Evolutionary conservation across 2,113 vertebrate genomes (phyloP), one percentile per base, ranked within the genome.

Genomic region (Paramormyrops kingsleyae): DNA sequence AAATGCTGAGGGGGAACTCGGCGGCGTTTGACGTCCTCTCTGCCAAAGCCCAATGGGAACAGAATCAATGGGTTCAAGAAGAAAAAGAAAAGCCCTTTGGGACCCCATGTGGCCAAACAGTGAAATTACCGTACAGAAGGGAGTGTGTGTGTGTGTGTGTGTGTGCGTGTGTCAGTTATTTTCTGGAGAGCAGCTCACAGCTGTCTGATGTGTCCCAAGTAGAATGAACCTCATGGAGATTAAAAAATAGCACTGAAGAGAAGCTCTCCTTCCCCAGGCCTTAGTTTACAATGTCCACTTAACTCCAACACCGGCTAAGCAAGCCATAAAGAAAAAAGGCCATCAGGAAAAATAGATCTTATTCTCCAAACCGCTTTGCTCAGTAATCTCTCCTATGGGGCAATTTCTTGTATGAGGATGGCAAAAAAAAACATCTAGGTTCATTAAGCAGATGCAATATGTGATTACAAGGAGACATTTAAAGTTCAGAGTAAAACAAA

Each of bases 361-460:
- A 53, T 47, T 87, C 86, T 47, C 66, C 31, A 46, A 17, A 49
- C 44, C 83, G 91, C 56, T 83, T 35, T 84, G 56, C 56, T n/a
- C 53, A 24, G 53, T 88, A 70, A 92, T 91, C 87, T 42, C 70
- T 47, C 90, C 92, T 90, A 93, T 31, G 9, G n/a, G 89, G 87
- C 91, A 93, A 91, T 94, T 94, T 93, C 62, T 70, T 31, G 62
- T 9, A 70, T 70, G 62, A 70, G 3, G 62, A 31, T 70, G 62
- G 10, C 62, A 70, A 70, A 70, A 27, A 62, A 66, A 83, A 83
- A 9, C 15, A 42, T 10, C 31, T 6, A 83, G 19, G 77, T n/a
- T 83, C 77, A 83, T 44, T 44, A 1, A 42, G 35, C 80, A 19
- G 21, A 24, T 24, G 80, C 15, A 83, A 27, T 46, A 44, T 21